Percentiles rank a stretch among this genome's conserved stretches.
Conservation (phyloP, 1,140 invertebrate species). For the Lutraria rhynchaena region DNA sequence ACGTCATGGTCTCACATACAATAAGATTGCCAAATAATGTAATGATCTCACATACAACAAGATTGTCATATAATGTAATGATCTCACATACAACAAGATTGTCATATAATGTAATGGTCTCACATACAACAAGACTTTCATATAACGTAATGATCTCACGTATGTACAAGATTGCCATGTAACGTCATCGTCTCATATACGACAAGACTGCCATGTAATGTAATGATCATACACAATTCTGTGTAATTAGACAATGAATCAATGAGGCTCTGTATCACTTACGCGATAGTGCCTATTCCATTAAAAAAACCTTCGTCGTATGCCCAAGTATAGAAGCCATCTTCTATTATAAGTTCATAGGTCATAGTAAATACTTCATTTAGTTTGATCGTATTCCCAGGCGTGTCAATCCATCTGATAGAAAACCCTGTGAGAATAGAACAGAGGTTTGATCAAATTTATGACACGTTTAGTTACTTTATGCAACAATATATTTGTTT, state of each 20-base stretch:
- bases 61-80: no score
- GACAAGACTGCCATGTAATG: background rate
- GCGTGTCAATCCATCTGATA: conserved; percentile 67
- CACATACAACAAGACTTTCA: background rate
- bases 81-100: no score
- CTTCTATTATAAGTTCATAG: conserved; percentile 61
- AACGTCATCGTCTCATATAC: background rate
- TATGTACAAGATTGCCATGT: background rate
- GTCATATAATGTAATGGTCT: no score
- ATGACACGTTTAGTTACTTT: no score
- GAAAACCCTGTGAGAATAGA: conserved; percentile 71
- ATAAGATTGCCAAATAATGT: no score
- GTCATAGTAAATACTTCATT: conserved; percentile 66
- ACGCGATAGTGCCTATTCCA: conserved; percentile 53
- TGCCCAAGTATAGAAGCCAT: conserved; percentile 72
- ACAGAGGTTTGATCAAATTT: no score
- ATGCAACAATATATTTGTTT: no score
- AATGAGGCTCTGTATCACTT: background rate
- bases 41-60: no score
- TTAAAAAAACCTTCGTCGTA: conserved; percentile 58
- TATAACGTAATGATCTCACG: background rate
- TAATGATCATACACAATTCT: background rate
- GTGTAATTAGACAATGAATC: background rate
- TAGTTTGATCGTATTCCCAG: conserved; percentile 62
- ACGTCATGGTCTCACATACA: no score